Conservation (phyloP, 2,888 invertebrate genomes). For the Drosophila robusta region DNA sequence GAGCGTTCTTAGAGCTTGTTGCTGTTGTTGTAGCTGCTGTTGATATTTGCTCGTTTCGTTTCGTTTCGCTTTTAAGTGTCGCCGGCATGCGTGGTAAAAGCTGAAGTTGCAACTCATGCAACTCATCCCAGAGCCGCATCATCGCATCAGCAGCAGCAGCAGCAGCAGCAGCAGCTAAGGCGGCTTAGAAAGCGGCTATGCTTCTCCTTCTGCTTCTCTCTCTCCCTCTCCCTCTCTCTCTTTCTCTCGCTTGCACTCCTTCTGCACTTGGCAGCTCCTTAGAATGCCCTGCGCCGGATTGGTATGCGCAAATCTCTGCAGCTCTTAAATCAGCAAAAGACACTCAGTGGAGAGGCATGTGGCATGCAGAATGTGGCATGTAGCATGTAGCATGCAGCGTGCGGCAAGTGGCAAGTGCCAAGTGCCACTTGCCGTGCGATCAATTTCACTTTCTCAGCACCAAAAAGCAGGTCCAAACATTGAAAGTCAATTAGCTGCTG, state of each 20-base stretch:
- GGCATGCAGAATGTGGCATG: constrained; percentile 24
- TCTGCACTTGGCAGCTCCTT: constrained; percentile 28
- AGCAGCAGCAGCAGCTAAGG: constrained; percentile 28
- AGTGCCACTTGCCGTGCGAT: constrained; percentile 57
- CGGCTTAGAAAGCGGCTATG: constrained; percentile 66
- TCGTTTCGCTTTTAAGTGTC: constrained; percentile 70
- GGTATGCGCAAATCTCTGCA: constrained; percentile 18
- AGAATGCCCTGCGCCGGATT: constrained; percentile 36
- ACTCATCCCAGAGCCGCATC: constrained; percentile 49
- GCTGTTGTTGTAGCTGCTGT: constrained; percentile 28
- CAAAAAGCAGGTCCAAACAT: constrained; percentile 53
- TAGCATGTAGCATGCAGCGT: constrained; percentile 14
- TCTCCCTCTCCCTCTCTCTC: too few species aligned
- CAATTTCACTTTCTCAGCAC: constrained; percentile 75
- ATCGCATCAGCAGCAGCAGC: constrained; percentile 22
- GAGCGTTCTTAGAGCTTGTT: constrained; percentile 19
- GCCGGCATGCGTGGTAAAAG: constrained; percentile 61
- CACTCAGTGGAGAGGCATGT: constrained; percentile 7
- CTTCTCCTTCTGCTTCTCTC: constrained; percentile 1
- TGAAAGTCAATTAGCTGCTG: constrained; percentile 76
- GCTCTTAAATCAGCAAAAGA: constrained; percentile 29
- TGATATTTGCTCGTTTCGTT: constrained; percentile 60
- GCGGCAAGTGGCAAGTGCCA: constrained; percentile 8
- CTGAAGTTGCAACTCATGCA: constrained; percentile 65
- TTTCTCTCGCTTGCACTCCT: background rate